These are phyloP conservation scores for Rotaria socialis DNA, from an alignment of 2,888 invertebrate genomes.

Conservation along the genomic window DNA sequence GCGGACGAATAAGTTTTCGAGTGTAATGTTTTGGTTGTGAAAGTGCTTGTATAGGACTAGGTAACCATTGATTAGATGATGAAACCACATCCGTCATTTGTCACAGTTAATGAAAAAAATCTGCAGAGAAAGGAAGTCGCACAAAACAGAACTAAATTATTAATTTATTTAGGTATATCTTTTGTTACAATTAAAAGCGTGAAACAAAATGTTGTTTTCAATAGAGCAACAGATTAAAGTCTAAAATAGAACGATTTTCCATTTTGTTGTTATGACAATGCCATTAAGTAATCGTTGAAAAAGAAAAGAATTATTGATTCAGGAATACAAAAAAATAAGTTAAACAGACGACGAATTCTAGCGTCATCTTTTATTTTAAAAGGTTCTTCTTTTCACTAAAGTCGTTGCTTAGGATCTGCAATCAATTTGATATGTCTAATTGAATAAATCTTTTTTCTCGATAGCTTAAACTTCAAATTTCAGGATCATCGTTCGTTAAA, in stretches of 20 bases:
- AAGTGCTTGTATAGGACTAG: background rate
- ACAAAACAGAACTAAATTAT: background rate
- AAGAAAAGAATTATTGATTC: background rate
- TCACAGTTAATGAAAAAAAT: background rate
- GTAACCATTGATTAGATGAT: background rate
- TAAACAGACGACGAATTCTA: background rate
- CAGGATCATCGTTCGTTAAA: no score
- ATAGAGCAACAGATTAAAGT: background rate
- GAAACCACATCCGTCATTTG: constrained; percentile 1
- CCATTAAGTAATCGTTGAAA: background rate
- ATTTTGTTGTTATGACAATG: background rate
- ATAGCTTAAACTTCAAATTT: no score
- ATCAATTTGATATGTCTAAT: no score
- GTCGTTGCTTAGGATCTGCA: no score
- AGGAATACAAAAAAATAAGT: background rate
- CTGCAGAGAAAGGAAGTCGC: background rate
- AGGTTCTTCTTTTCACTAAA: no score
- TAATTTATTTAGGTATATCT: background rate
- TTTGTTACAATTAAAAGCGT: background rate
- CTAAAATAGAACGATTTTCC: background rate
- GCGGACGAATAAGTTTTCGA: background rate
- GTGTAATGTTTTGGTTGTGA: background rate
- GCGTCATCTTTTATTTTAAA: background rate
- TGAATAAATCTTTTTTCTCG: no score
- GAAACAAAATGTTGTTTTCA: background rate